These are phyloP conservation scores for Osmoderma eremita DNA, from an alignment of 2,888 invertebrate species.

Conservation along the genomic window DNA sequence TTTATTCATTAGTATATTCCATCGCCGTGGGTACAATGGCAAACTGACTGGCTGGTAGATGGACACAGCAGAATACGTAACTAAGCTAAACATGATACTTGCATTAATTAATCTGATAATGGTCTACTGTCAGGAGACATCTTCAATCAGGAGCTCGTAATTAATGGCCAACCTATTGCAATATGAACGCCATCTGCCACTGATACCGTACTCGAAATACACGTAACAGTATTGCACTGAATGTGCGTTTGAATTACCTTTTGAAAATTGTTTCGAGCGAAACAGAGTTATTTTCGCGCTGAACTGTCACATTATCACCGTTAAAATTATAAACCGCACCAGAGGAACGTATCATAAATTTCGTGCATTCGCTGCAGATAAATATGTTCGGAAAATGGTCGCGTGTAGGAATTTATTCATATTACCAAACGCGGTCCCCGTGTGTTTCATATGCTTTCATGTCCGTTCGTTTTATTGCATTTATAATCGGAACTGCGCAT, in stretches of 20 bases:
- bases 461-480: slow-evolving; percentile 24
- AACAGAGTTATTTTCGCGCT: slow-evolving; percentile 36
- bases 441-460: slow-evolving; percentile 29
- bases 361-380: slow-evolving; percentile 36
- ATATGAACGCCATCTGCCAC: slow-evolving; percentile 54
- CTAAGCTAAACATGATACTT: slow-evolving; percentile 54
- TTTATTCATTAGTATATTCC: background rate
- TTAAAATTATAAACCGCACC: slow-evolving; percentile 40
- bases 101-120: slow-evolving; percentile 59
- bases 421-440: slow-evolving; percentile 22
- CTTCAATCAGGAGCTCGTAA: slow-evolving; percentile 57
- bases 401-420: slow-evolving; percentile 41
- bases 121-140: slow-evolving; percentile 57
- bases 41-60: background rate
- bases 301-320: slow-evolving; percentile 41
- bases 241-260: slow-evolving; percentile 38
- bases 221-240: slow-evolving; percentile 10
- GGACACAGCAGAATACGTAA: slow-evolving; percentile 20
- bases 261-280: slow-evolving; percentile 37
- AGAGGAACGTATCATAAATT: slow-evolving; percentile 32
- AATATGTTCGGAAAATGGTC: slow-evolving; percentile 41
- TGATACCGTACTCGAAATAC: slow-evolving; percentile 50
- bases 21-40: background rate
- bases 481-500: slow-evolving; percentile 23
- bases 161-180: slow-evolving; percentile 56